Evolutionary conservation across 37 sponge, comb jelly and placozoan species (phyloP).

Genomic region (Halichondria panicea): DNA sequence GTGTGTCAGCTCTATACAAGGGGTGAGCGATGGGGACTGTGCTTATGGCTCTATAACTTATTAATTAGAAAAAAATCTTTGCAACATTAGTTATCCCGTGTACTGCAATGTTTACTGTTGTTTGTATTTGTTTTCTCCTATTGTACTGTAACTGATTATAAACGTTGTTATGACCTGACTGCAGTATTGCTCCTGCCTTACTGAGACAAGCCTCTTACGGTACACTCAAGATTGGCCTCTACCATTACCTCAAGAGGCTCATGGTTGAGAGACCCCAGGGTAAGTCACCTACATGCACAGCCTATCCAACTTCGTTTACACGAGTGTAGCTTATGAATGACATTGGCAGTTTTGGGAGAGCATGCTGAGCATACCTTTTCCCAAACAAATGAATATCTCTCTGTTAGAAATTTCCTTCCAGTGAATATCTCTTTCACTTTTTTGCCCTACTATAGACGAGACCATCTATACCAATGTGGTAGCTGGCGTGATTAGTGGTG

Average conservation of each 20-base stretch:
- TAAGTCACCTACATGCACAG: too few relatives aligned
- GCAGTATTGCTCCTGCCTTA: constrained; percentile 83
- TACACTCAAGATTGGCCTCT: constrained; percentile 87
- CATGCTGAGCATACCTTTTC: too few relatives aligned
- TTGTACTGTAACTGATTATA: too few relatives aligned
- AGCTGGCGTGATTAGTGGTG: constrained; percentile 79
- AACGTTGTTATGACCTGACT: background rate
- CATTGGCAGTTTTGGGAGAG: too few relatives aligned
- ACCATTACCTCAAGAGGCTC: constrained; percentile 70
- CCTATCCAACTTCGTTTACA: too few relatives aligned
- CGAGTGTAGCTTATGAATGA: too few relatives aligned
- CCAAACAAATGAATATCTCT: too few relatives aligned
- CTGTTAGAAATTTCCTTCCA: too few relatives aligned
- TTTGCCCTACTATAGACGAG: constrained; percentile 37
- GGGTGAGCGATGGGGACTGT: constrained; percentile 83
- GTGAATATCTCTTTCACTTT: too few relatives aligned
- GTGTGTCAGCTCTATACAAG: constrained; percentile 70
- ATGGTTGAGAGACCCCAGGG: constrained; percentile 41
- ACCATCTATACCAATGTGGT: constrained; percentile 59
- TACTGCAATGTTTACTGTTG: too few relatives aligned
- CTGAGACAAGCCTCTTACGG: constrained; percentile 91
- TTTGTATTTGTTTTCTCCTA: too few relatives aligned
- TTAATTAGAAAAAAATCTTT: background rate
- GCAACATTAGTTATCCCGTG: too few relatives aligned
- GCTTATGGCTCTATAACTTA: background rate